These are phyloP conservation scores for Eretmocerus hayati DNA, from an alignment of 2,888 invertebrate species.

Conservation along the genomic window DNA sequence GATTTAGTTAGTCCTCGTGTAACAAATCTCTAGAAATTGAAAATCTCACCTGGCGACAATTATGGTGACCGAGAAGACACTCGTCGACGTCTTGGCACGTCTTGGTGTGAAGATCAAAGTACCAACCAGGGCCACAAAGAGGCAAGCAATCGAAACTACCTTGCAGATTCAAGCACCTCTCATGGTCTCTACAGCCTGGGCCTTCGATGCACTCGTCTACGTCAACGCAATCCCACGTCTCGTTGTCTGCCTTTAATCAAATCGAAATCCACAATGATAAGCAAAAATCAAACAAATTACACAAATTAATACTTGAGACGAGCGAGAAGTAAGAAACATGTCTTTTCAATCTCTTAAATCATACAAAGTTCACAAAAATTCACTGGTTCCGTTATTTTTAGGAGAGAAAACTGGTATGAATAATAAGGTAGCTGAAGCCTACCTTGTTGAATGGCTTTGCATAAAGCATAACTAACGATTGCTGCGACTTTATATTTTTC, in stretches of 20 bases:
- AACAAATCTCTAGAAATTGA: no score
- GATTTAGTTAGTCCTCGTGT: no score
- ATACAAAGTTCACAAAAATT: no score
- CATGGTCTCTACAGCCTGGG: constrained; percentile 39
- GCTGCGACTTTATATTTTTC: no score
- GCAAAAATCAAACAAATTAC: background rate
- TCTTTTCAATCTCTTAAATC: no score
- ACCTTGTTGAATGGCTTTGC: no score
- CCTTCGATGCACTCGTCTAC: constrained; percentile 52
- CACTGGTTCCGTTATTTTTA: no score
- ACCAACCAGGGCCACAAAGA: constrained; percentile 37
- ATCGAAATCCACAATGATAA: background rate
- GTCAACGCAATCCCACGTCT: constrained; percentile 43
- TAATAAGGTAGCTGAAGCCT: no score
- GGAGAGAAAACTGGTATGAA: no score
- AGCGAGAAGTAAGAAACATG: no score
- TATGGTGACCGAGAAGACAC: constrained; percentile 52
- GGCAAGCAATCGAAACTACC: constrained; percentile 49
- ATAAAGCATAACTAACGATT: no score
- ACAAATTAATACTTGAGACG: no score
- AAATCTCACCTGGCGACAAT: constrained; percentile 30
- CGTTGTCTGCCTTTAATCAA: constrained; percentile 8
- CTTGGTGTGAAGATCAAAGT: constrained; percentile 31
- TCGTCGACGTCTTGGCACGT: constrained; percentile 53
- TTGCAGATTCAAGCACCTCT: constrained; percentile 47